These are phyloP conservation scores for Biston stratarius DNA, from an alignment of 2,888 invertebrate species.

Conservation along the genomic window DNA sequence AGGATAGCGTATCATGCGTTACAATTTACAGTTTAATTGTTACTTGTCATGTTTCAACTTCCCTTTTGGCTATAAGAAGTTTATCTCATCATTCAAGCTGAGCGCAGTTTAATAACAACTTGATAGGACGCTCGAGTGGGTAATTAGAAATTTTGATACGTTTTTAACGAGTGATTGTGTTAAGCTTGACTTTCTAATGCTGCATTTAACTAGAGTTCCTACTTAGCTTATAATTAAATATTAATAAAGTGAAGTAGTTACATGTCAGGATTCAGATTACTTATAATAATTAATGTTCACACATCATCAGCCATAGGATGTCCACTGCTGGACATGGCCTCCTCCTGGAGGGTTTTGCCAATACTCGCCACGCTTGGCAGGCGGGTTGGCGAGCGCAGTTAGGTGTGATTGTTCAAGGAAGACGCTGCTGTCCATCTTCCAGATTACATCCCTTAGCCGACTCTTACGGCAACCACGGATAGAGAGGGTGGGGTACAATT, in stretches of 20 bases:
- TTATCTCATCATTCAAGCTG: slow-evolving; percentile 42
- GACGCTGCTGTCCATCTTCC: too few species aligned
- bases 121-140: slow-evolving; percentile 32
- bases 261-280: too few species aligned
- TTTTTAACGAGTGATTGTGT: slow-evolving; percentile 34
- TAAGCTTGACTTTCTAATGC: slow-evolving; percentile 30
- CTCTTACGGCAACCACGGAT: too few species aligned
- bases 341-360: too few species aligned
- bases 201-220: not conserved
- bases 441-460: too few species aligned
- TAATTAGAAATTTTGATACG: slow-evolving; percentile 37
- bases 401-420: too few species aligned
- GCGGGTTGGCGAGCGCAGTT: too few species aligned
- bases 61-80: slow-evolving; percentile 38
- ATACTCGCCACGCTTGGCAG: too few species aligned
- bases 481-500: too few species aligned
- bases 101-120: slow-evolving; percentile 29
- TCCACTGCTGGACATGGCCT: too few species aligned
- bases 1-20: slow-evolving; percentile 39
- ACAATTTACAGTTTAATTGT: slow-evolving; percentile 40
- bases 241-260: not conserved
- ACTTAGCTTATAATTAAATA: not conserved
- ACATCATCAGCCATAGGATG: too few species aligned
- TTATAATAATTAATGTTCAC: too few species aligned
- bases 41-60: slow-evolving; percentile 29